phyloP scores from a whole-genome alignment of 1,140 invertebrate species.

The Aphis gossypii region DNA sequence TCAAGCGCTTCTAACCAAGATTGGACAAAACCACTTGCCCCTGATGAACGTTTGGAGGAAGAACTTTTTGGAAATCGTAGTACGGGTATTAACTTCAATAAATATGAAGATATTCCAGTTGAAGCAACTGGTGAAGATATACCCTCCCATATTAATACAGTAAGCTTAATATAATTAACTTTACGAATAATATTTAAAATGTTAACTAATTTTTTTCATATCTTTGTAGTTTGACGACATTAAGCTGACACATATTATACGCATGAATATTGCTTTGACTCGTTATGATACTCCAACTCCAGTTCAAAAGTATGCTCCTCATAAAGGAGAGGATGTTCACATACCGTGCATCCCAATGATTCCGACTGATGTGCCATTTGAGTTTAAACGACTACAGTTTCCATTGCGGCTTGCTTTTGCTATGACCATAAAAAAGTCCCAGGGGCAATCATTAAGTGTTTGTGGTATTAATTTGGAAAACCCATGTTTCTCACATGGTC shows the following conservation, averaged over 20 bases:
- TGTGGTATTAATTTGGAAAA: no score
- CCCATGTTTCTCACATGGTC: no score
- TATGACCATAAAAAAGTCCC: no score
- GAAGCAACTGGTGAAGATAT: constrained; percentile 96
- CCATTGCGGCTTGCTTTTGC: no score
- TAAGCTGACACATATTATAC: constrained; percentile 94
- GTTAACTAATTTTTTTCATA: constrained; percentile 10
- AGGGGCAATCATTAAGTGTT: no score
- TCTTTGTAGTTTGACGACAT: constrained; percentile 86
- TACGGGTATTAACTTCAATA: constrained; percentile 99
- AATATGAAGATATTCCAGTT: constrained; percentile 99
- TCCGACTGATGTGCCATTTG: no score
- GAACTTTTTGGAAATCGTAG: constrained; percentile 86
- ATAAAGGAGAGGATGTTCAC: no score
- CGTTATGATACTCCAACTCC: constrained; percentile 90
- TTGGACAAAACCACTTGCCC: constrained; percentile 83
- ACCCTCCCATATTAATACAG: constrained; percentile 84
- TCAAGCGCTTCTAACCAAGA: constrained; percentile 68
- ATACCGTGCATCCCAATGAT: no score
- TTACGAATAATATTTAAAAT: neutral
- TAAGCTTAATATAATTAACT: constrained; percentile 64
- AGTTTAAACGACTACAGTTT: no score
- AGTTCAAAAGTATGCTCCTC: constrained; percentile 89
- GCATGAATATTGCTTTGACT: constrained; percentile 74
- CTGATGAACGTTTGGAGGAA: constrained; percentile 85